Base-by-base conservation (phyloP, 2,888 invertebrate genomes). In the Globia sparganii region DNA sequence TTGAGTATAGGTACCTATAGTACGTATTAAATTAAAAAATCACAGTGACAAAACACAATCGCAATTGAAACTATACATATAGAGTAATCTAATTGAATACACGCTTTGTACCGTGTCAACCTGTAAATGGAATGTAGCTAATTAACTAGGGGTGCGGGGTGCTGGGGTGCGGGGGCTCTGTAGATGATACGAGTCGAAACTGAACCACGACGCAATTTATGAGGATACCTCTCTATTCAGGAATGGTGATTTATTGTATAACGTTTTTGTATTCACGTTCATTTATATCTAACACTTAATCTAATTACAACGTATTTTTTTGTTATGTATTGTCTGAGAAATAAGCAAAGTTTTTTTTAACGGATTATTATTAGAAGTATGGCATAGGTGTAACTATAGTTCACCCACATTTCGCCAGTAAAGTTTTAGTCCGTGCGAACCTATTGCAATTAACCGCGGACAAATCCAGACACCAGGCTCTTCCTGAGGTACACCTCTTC, bases 121-220 rank as follows among this genome's bases (percentile, higher is more conserved):
- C 72, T 64, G 67, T 40, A 37, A 68, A 68, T 49, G 49, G 70
- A 61, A 77, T 25, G 61, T 62, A n/a, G 34, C 66, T 82, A 67
- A 82, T 82, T 82, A 82, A 67, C 66, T 53, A 53, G 28, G 15
- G 18, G 15, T 31, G 31, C 2, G n/a, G 4, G 31, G 53, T 53
- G 9, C 18, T 6, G 31, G 43, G 66, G 28, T 43, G 43, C n/a
- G n/a, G n/a, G n/a, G n/a, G n/a, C n/a, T n/a, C n/a, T n/a, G n/a
- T n/a, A n/a, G 40, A 46, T 67, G 62, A 67, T 25, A 62, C 65
- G 11, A 71, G 9, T 18, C 21, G 6, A 34, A 62, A 77, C n/a
- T 28, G 77, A 80, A 68, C 70, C 71, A 83, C 21, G 28, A 71
- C 21, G 31, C n/a, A 53, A 64, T 70, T 67, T 71, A 62, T 67